Conservation (phyloP, 2,113 vertebrate genomes). For the Pachyramphus minor region DNA sequence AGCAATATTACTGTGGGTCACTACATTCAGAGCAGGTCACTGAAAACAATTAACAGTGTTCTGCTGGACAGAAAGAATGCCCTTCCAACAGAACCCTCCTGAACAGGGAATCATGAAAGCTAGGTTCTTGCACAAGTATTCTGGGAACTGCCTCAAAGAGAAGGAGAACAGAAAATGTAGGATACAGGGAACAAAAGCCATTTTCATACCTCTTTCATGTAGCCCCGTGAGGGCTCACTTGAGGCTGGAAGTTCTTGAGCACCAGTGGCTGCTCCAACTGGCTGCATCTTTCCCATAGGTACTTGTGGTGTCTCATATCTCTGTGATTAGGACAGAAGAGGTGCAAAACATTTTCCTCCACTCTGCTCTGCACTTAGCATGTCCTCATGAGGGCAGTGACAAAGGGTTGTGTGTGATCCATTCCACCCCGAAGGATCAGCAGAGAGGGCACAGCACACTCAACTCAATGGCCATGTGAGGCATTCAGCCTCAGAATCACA, state of each 20-base stretch:
- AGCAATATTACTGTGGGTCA: background rate
- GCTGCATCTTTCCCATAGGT: background rate
- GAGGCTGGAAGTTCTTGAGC: background rate
- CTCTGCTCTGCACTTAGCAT: background rate
- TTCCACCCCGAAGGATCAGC: background rate
- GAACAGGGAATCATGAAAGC: background rate
- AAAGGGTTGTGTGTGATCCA: fast-evolving
- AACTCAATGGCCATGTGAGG: fast-evolving
- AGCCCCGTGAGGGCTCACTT: background rate
- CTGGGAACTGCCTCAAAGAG: background rate
- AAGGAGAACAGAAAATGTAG: background rate
- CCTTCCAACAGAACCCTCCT: background rate
- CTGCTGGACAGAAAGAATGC: background rate
- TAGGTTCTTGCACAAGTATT: background rate
- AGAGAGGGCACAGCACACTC: background rate
- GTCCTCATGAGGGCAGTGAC: fast-evolving
- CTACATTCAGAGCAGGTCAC: background rate
- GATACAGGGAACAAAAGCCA: background rate
- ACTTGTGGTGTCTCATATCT: background rate
- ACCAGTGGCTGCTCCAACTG: background rate
- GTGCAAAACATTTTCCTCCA: background rate
- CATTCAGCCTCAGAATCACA: background rate
- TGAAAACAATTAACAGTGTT: background rate
- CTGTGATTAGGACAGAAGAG: background rate
- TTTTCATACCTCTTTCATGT: background rate